Percentiles rank a stretch among this genome's conserved stretches.
Conservation (phyloP, 2,113 vertebrate genomes). For the Cyrtonyx montezumae region DNA sequence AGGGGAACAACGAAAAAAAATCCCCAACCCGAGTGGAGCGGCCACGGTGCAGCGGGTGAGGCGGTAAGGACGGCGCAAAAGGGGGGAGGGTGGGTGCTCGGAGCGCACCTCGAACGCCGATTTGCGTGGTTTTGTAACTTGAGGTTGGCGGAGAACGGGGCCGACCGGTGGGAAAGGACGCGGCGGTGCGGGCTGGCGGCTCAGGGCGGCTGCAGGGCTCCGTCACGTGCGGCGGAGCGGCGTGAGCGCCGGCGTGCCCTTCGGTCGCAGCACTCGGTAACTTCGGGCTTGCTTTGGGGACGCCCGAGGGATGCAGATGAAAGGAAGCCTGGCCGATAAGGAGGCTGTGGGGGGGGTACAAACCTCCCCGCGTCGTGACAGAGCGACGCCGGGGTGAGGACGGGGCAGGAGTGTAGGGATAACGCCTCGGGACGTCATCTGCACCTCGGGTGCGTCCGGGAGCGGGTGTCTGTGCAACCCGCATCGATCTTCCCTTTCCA, state of each 20-base stretch:
- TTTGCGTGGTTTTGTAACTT: neutral
- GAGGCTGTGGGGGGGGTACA: no score
- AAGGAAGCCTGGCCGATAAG: neutral
- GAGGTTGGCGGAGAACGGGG: neutral
- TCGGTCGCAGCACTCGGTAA: fast-evolving
- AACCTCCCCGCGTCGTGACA: neutral
- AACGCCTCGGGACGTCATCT: neutral
- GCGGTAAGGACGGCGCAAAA: neutral
- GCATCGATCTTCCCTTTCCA: neutral
- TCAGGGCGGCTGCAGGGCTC: neutral
- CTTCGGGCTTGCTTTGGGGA: neutral
- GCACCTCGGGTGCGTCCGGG: neutral
- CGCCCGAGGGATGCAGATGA: neutral
- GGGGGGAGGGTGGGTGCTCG: neutral
- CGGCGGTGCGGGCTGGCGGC: no score
- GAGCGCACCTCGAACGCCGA: neutral
- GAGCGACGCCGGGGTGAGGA: neutral
- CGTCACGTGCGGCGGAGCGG: neutral
- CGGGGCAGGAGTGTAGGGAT: neutral
- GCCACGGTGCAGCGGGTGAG: neutral
- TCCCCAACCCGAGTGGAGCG: neutral
- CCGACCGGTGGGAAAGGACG: neutral
- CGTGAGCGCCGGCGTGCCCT: neutral
- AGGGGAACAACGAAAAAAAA: neutral
- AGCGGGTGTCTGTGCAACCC: neutral